Conservation (phyloP, 2,888 invertebrate species). For the Onthophagus sagittarius region DNA sequence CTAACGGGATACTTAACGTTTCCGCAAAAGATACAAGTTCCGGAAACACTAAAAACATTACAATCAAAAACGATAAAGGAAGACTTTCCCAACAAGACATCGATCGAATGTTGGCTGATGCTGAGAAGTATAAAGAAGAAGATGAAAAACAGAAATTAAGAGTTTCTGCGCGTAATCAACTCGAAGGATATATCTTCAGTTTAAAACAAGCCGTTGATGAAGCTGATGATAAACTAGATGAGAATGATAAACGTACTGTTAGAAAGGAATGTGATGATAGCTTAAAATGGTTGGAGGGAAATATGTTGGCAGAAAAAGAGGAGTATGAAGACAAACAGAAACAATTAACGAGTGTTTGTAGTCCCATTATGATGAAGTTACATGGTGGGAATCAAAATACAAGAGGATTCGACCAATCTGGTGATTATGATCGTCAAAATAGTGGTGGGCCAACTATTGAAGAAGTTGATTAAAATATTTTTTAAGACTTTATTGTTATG, state of each 20-base stretch:
- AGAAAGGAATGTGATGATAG: slow-evolving; percentile 65
- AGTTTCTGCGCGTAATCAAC: slow-evolving; percentile 68
- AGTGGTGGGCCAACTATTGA: too few relatives aligned
- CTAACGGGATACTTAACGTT: slow-evolving; percentile 83
- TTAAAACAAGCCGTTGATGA: slow-evolving; percentile 61
- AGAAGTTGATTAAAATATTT: too few relatives aligned
- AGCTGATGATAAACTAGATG: slow-evolving; percentile 61
- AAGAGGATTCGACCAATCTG: too few relatives aligned
- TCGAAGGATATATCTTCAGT: slow-evolving; percentile 73
- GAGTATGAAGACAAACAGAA: slow-evolving; percentile 76
- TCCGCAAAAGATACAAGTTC: slow-evolving; percentile 75
- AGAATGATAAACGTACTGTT: slow-evolving; percentile 67
- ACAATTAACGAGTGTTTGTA: slow-evolving; percentile 69
- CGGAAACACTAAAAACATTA: slow-evolving; percentile 71
- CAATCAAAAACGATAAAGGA: slow-evolving; percentile 84
- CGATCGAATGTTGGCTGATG: slow-evolving; percentile 77
- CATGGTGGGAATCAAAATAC: slow-evolving; percentile 59
- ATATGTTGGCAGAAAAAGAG: slow-evolving; percentile 71
- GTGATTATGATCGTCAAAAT: too few relatives aligned
- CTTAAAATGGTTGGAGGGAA: slow-evolving; percentile 76
- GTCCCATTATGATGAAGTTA: slow-evolving; percentile 79
- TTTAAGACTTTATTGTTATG: too few relatives aligned
- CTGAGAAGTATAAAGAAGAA: slow-evolving; percentile 73
- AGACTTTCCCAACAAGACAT: slow-evolving; percentile 80
- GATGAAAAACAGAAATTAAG: slow-evolving; percentile 68